Evolutionary conservation across 1,140 invertebrate genomes (phyloP).

Genomic region (Calliphora vicina): DNA sequence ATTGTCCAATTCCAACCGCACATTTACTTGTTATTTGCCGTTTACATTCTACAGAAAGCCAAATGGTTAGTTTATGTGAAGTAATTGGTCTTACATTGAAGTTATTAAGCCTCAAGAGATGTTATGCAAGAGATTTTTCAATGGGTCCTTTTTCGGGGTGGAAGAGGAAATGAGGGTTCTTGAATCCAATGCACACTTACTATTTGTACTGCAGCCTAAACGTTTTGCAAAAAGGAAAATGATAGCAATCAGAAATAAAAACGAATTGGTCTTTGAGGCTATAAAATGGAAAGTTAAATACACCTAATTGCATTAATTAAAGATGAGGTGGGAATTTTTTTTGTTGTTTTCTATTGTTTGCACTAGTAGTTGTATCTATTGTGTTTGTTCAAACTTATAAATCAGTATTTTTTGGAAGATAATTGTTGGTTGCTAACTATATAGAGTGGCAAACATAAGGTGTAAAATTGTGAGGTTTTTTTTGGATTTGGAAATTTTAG

Average conservation of each 20-base stretch:
- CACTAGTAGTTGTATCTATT: too few relatives aligned
- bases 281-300: slow-evolving; percentile 16
- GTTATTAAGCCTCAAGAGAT: slow-evolving; percentile 24
- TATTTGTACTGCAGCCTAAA: too few relatives aligned
- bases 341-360: not conserved
- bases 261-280: not conserved
- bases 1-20: slow-evolving; percentile 26
- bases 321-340: not conserved
- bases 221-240: too few relatives aligned
- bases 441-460: too few relatives aligned
- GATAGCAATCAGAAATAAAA: too few relatives aligned
- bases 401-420: not conserved
- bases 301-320: slow-evolving; percentile 28
- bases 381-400: not conserved
- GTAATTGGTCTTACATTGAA: slow-evolving; percentile 33
- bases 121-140: not conserved
- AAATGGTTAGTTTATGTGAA: slow-evolving; percentile 1
- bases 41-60: not conserved
- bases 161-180: too few relatives aligned
- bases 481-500: too few relatives aligned
- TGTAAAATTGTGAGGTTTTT: too few relatives aligned
- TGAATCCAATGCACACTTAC: too few relatives aligned
- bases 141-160: too few relatives aligned
- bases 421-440: not conserved
- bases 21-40: slow-evolving; percentile 20